These are phyloP conservation scores for Graptemys geographica DNA, from an alignment of 2,797 vertebrate species.

Conservation along the genomic window DNA sequence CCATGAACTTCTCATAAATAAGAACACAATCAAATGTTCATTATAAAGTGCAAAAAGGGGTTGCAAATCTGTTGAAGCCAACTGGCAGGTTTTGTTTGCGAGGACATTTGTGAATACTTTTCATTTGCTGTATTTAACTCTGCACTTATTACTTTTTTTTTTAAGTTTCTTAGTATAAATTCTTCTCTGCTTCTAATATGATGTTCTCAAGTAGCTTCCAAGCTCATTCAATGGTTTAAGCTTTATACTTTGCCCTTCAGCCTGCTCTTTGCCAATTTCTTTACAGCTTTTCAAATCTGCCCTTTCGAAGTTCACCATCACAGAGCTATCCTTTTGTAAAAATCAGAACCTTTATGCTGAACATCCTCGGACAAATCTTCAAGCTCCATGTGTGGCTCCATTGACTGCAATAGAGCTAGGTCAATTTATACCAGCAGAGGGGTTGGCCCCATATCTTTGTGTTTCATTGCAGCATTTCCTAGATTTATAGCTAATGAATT, in stretches of 20 bases:
- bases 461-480: not conserved
- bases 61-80: not conserved
- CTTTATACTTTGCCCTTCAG: conserved; percentile 14
- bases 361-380: not conserved
- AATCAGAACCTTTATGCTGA: not conserved
- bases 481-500: not conserved
- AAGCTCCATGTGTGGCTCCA: not conserved
- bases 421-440: not conserved
- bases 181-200: conserved; percentile 11
- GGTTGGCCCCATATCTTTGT: not conserved
- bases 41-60: conserved; percentile 9
- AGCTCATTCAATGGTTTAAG: not conserved
- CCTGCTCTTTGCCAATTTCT: not conserved
- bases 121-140: not conserved
- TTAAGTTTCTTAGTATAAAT: not conserved
- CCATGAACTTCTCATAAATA: not conserved
- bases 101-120: not conserved
- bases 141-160: not conserved
- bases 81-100: not conserved
- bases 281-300: not conserved
- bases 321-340: not conserved
- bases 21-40: not conserved
- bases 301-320: conserved; percentile 15
- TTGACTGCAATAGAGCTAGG: not conserved
- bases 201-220: not conserved